Evolutionary conservation across 2,113 vertebrate species (phyloP), one percentile per base, ranked within the genome.

Genomic region (Cisticola juncidis): DNA sequence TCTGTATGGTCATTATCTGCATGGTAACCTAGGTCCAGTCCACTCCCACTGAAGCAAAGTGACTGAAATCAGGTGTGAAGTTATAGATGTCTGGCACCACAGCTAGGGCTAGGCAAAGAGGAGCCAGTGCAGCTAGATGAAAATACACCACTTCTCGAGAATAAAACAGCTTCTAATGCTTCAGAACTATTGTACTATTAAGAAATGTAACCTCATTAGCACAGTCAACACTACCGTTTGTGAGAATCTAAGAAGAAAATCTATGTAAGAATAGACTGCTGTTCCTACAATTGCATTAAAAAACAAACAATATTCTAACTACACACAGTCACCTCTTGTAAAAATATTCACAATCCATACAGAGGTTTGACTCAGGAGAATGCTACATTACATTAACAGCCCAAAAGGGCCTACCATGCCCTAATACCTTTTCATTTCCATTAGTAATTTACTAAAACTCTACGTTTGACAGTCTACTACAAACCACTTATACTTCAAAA

Each of bases 1-100:
- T 44, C 31, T 4, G 0, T 8, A 57, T 11, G 3, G 3, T 9
- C 14, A 9, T 64, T 69, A 20, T 4, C 18, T 50, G 57, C 79
- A 73, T 3, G 7, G 42, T 42, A 58, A 62, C 21, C 33, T n/a
- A 66, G 20, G 25, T 64, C 38, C 2, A 3, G n/a, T 28, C 24
- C 73, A 74, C 31, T 73, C 5, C 21, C 4, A 4, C 6, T 35
- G 20, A 64, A 45, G 3, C 2, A 24, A 58, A 77, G 36, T 14
- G 31, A 74, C 38, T 50, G 45, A 61, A 45, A 78, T 4, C n/a
- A 54, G 11, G 18, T 35, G 12, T n/a, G 13, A 70, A 81, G 21
- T 58, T 42, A 64, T 0, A 82, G 9, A 50, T 36, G 11, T 6
- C 15, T 42, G 16, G 17, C 24, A 84, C n/a, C 29, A 29, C 4